Conservation (phyloP, 2,888 invertebrate genomes). For the Spialia ferax region DNA sequence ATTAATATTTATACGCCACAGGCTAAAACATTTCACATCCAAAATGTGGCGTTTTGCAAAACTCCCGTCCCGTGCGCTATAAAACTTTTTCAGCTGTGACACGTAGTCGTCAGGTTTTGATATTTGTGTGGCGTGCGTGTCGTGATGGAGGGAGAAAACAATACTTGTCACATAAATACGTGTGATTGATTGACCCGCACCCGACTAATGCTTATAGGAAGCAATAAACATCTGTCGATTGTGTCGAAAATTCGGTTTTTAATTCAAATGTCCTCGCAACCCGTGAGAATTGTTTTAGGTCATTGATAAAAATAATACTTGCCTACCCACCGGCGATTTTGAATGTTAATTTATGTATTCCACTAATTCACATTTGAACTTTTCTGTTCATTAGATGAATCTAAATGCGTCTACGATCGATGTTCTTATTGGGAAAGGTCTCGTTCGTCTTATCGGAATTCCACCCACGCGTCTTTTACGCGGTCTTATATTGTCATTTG, state of each 20-base stretch:
- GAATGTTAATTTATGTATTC: not conserved
- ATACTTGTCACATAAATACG: constrained; percentile 81
- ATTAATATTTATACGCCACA: constrained; percentile 35
- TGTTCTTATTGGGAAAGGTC: constrained; percentile 32
- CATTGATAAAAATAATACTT: constrained; percentile 17
- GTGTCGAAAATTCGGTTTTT: constrained; percentile 56
- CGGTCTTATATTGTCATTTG: constrained; percentile 24
- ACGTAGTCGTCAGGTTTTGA: constrained; percentile 53
- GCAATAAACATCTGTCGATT: constrained; percentile 80
- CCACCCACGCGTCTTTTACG: constrained; percentile 25
- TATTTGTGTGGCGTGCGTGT: constrained; percentile 59
- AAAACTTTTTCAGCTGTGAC: constrained; percentile 58
- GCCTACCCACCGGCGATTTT: not conserved
- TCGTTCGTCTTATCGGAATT: constrained; percentile 32
- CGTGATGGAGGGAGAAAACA: constrained; percentile 64
- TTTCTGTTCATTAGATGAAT: not conserved
- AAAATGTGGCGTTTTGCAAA: constrained; percentile 27
- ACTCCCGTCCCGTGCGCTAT: constrained; percentile 36
- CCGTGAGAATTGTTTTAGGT: constrained; percentile 26
- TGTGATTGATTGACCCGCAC: constrained; percentile 84
- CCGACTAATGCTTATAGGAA: constrained; percentile 78
- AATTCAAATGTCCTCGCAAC: constrained; percentile 8
- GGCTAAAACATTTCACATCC: constrained; percentile 44
- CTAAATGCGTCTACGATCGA: not conserved
- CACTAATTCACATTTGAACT: not conserved